Percentiles rank a stretch among this genome's conserved stretches.
phyloP scores from a whole-genome alignment of 1,140 invertebrate species.

The Caerostris darwini region DNA sequence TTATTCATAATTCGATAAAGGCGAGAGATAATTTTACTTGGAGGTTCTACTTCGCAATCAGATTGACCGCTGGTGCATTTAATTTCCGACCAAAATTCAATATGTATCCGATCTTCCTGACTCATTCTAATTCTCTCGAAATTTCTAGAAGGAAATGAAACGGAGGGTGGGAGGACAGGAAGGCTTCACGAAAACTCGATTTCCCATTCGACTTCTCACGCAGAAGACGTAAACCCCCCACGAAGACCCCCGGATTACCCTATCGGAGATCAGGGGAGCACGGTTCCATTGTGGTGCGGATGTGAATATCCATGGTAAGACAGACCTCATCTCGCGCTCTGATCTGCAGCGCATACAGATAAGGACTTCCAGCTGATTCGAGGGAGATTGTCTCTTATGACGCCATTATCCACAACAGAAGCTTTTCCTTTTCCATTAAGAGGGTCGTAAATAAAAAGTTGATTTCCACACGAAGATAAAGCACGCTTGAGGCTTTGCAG shows the following conservation, averaged over 20 bases:
- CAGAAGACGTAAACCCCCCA: neutral
- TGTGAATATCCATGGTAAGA: neutral
- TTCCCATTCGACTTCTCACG: neutral
- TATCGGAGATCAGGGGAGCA: neutral
- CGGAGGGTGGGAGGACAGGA: neutral
- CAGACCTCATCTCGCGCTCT: neutral
- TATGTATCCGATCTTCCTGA: constrained; percentile 11
- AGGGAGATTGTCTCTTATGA: constrained; percentile 45
- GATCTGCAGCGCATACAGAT: constrained; percentile 52
- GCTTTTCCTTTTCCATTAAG: neutral
- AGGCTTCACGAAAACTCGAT: constrained; percentile 13
- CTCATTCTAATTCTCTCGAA: neutral
- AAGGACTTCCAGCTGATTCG: constrained; percentile 36
- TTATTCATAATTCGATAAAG: constrained; percentile 10
- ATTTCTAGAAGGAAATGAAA: constrained; percentile 1
- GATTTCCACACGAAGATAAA: neutral
- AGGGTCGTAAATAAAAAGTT: neutral
- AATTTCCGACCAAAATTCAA: constrained; percentile 33
- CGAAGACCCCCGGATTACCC: neutral
- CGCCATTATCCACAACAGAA: constrained; percentile 5
- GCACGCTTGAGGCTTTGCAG: neutral
- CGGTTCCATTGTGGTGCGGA: constrained; percentile 3
- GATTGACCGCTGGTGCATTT: neutral
- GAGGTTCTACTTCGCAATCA: neutral
- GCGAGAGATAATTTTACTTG: neutral